Base-by-base conservation (phyloP, 2,113 vertebrate species). In the Sialia sialis region DNA sequence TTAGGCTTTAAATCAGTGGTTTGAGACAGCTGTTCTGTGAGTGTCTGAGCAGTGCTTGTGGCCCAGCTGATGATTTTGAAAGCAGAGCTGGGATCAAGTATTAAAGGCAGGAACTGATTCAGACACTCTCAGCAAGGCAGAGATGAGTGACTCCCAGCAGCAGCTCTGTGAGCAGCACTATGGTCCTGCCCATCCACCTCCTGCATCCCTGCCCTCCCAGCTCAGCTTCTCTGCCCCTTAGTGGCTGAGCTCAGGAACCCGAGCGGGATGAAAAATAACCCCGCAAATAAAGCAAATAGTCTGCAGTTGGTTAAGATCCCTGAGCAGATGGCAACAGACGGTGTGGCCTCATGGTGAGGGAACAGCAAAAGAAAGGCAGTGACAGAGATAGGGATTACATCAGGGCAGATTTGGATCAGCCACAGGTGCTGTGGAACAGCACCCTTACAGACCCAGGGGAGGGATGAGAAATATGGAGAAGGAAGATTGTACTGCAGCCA, bases 391-490 rank as follows among this genome's bases (percentile, higher is more conserved):
- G 34, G 32, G 46, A 81, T 93, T 76, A 56, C 54, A 56, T 56
- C 60, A 58, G 32, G 77, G 64, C 44, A 89, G 87, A 46, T 67
- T 84, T 68, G 27, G 60, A 73, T 52, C 80, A 80, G 76, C 54
- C 2, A 3, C 16, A 59, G 56, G 55, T 66, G 69, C 74, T 75
- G 49, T 44, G 29, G 20, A 59, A 23, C 54, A 73, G 30, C 32
- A 56, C 8, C 21, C 32, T 49, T 22, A 36, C 22, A 59, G 16
- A 68, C 4, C 16, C 39, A 70, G 22, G 36, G 19, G 17, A 43
- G 74, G 52, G n/a, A 7, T 79, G 23, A 56, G 62, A 72, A 67
- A 76, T n/a, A 30, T 3, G 27, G 78, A 82, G 52, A 82, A 72
- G 54, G 60, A 23, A 43, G 64, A 29, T 4, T 43, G 20, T 30